Evolutionary conservation across 1,140 invertebrate species (phyloP).

Genomic region (Microplitis demolitor): DNA sequence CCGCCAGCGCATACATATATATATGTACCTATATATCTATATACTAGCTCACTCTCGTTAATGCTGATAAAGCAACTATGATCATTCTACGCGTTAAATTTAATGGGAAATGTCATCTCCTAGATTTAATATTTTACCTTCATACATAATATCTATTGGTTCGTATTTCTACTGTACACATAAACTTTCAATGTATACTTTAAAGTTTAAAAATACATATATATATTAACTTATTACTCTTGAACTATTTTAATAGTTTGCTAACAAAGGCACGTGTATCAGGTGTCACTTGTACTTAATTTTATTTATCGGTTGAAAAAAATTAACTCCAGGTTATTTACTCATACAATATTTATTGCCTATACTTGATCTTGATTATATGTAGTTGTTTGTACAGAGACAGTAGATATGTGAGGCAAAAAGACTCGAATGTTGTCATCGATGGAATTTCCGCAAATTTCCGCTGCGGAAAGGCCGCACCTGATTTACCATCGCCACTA

Average conservation of each 20-base stretch:
- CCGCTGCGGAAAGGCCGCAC: slow-evolving; percentile 26
- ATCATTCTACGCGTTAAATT: not conserved
- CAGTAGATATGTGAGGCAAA: not conserved
- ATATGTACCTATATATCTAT: not conserved
- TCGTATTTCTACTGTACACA: too few relatives aligned
- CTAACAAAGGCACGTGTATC: too few relatives aligned
- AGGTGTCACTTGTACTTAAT: too few relatives aligned
- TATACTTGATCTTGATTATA: too few relatives aligned
- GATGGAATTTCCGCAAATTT: slow-evolving; percentile 18
- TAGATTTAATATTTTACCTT: not conserved
- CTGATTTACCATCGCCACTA: slow-evolving; percentile 23
- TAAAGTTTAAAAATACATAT: too few relatives aligned
- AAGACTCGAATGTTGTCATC: not conserved
- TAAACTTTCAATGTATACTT: too few relatives aligned
- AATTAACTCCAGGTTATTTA: too few relatives aligned
- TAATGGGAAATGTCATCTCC: not conserved
- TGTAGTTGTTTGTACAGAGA: too few relatives aligned
- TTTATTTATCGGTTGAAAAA: too few relatives aligned
- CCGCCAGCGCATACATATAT: not conserved
- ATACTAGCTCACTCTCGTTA: not conserved
- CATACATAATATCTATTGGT: not conserved
- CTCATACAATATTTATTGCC: too few relatives aligned
- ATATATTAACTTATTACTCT: too few relatives aligned
- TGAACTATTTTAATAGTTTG: too few relatives aligned
- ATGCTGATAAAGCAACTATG: slow-evolving; percentile 5